Evolutionary conservation across 2,888 invertebrate species (phyloP).

Genomic region (Zelleria hepariella): DNA sequence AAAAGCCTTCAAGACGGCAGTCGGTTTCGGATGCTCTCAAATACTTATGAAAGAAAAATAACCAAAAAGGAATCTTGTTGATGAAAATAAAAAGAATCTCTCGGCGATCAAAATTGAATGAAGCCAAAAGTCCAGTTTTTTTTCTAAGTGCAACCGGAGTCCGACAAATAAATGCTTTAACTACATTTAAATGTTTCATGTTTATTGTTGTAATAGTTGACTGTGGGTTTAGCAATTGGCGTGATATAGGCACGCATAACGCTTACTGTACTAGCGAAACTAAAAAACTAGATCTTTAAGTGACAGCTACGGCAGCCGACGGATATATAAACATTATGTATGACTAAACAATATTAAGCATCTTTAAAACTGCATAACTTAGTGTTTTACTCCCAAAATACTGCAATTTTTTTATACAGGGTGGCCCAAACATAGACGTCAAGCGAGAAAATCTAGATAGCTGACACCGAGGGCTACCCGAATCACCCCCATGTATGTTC

Average conservation of each 20-base stretch:
- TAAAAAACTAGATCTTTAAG: neutral
- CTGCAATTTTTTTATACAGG: too few relatives aligned
- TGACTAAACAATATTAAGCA: neutral
- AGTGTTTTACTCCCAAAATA: neutral
- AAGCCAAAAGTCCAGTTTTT: neutral
- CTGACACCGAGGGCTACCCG: too few relatives aligned
- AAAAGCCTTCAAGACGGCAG: constrained; percentile 67
- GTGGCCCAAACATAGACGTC: too few relatives aligned
- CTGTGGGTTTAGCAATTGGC: constrained; percentile 42
- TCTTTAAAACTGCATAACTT: neutral
- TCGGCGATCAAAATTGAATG: too few relatives aligned
- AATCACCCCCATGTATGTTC: too few relatives aligned
- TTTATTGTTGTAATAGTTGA: constrained; percentile 45
- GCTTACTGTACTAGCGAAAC: constrained; percentile 5
- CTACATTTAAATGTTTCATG: constrained; percentile 64
- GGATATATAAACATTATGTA: neutral
- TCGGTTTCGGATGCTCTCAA: constrained; percentile 35
- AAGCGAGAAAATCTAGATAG: too few relatives aligned
- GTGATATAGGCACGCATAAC: constrained; percentile 10
- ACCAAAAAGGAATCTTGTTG: too few relatives aligned
- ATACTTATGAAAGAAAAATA: neutral
- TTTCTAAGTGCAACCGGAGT: constrained; percentile 24
- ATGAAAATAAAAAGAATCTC: too few relatives aligned
- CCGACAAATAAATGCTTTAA: constrained; percentile 66
- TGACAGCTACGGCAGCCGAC: neutral